Conservation (phyloP, 1,140 invertebrate species). For the Pseudomyrmex dendroicus region DNA sequence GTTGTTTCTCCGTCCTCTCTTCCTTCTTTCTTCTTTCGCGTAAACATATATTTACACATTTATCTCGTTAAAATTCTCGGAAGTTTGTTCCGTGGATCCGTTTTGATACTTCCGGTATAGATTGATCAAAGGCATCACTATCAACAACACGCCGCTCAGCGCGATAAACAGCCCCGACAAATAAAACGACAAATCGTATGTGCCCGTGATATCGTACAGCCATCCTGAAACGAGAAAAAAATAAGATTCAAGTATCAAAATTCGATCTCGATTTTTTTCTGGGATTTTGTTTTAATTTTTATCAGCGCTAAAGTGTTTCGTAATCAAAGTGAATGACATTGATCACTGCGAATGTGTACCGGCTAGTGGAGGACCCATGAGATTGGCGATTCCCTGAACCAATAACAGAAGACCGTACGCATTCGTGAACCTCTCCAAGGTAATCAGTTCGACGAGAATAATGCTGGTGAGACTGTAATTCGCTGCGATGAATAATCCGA, state of each 20-base stretch:
- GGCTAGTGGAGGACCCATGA: constrained; percentile 94
- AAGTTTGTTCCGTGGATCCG: constrained; percentile 71
- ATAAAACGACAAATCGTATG: constrained; percentile 94
- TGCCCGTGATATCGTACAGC: constrained; percentile 91
- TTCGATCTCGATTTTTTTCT: background rate
- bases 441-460: constrained; percentile 93
- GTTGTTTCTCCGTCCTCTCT: background rate
- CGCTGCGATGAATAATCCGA: constrained; percentile 94
- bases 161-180: constrained; percentile 94
- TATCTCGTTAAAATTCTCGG: constrained; percentile 75
- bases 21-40: too few species aligned
- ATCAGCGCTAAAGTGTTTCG: background rate
- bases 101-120: constrained; percentile 79
- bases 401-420: constrained; percentile 94
- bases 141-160: constrained; percentile 92
- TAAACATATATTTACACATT: constrained; percentile 76
- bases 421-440: constrained; percentile 94
- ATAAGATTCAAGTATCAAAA: background rate
- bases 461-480: constrained; percentile 95
- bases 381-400: constrained; percentile 95
- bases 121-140: constrained; percentile 87
- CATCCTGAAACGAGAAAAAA: constrained; percentile 87
- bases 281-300: background rate
- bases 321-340: background rate
- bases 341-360: constrained; percentile 84